Evolutionary conservation across 2,113 vertebrate species (phyloP), one percentile per base, ranked within the genome.

Genomic region (Pimephales promelas): DNA sequence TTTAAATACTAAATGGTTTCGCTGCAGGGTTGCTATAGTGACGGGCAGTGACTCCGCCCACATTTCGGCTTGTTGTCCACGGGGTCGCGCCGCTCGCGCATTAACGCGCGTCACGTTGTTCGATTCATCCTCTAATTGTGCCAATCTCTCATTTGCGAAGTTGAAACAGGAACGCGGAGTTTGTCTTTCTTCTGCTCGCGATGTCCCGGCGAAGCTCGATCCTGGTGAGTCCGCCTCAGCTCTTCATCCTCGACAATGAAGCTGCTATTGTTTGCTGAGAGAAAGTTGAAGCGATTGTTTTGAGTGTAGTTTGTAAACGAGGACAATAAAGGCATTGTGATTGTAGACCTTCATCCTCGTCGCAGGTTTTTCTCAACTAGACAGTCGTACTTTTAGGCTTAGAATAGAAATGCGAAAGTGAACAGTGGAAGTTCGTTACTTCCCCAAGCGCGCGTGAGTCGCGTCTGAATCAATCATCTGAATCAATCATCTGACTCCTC

Each of bases 1-100:
- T 87, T 88, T 87, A 82, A 87, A 83, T 85, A 66, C 62, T 45
- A 1, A 74, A 22, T n/a, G 13, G 72, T 24, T 49, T 71, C 83
- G 61, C 88, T 85, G 83, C 88, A 85, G 73, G 28, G 91, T 89
- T 87, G 40, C 89, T 82, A 88, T 84, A 85, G 88, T 83, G 84
- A 91, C 64, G 47, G 16, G 2, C 6, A 9, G 14, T 81, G 62
- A 62, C 88, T 82, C 90, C 83, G 78, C 89, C 77, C 68, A 59
- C 79, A 43, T 16, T 40, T 28, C 45, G 45, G 43, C 71, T 10
- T 11, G 20, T 22, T n/a, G 7, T 56, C 47, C 2, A 7, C 52
- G 18, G 18, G 6, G 59, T 4, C 59, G 59, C 56, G 14, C 1
- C 14, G 36, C 56, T 72, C 5, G 40, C 31, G 56, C 34, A 40